Evolutionary conservation across 2,888 invertebrate genomes (phyloP), one percentile per base, ranked within the genome.

Genomic region (Leucozona laternaria): DNA sequence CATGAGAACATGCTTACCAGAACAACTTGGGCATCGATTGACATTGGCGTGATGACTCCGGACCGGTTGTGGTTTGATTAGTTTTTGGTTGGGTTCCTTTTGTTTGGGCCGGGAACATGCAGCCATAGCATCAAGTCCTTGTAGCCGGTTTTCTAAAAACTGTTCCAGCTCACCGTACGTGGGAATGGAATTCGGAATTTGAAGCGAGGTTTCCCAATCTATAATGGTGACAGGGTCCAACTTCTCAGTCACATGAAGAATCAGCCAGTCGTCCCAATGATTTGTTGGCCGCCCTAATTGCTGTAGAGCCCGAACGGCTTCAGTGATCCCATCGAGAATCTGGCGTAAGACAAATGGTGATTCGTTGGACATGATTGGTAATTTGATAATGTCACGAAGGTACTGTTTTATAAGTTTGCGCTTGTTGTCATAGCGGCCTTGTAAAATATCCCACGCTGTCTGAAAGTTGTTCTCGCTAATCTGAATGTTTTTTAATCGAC

Each of bases 221-320:
- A 76, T 84, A 8, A 84, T 71, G 0, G 60, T 81, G 15, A 55
- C 66, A 15, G 70, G 45, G 45, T 79, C 64, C 13, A 88, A 25
- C 72, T 84, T 88, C 40, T 84, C 71, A 7, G 83, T 88, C 13
- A 77, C 58, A 20, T 66, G 76, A 2, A 78, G 40, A 17, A 88
- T 50, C 15, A 86, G n/a, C 82, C 85, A 85, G 37, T 85, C 82
- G 53, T 82, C 82, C 77, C 78, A 86, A 1, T 78, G 48, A 3
- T 66, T 45, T 0, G 64, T 88, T 20, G 81, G 73, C 5, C 77
- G 66, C 2, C 55, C 70, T 8, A 85, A 73, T 34, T 85, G 68
- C 43, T 72, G 31, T 17, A 85, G 34, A 20, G 79, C 72, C 1
- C 82, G 70, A n/a, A 73, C 53, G 2, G 82, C 58, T 77, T 85